Percentiles rank a stretch among this genome's conserved stretches.
Conservation (phyloP, 1,140 invertebrate genomes). For the Drosophila leontia region DNA sequence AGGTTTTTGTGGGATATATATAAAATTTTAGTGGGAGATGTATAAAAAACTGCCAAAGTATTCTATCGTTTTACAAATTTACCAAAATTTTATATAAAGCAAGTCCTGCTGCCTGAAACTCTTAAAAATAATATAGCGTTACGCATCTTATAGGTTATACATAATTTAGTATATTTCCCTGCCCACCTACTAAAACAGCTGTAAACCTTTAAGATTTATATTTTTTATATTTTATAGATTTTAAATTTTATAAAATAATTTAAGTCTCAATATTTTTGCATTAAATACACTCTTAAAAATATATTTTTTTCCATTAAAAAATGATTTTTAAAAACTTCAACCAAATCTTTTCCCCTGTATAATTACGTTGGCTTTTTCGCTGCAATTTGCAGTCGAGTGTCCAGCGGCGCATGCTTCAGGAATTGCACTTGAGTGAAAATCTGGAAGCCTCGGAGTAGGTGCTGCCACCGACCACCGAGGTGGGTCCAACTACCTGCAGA, state of each 20-base stretch:
- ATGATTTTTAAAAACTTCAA: not conserved
- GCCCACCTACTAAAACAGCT: no score
- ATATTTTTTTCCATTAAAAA: not conserved
- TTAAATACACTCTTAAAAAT: not conserved
- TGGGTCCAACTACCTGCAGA: constrained; percentile 49
- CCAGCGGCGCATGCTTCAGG: constrained; percentile 68
- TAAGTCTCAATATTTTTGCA: not conserved
- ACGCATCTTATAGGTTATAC: no score
- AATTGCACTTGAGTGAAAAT: constrained; percentile 65
- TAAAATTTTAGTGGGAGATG: no score
- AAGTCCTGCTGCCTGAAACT: no score
- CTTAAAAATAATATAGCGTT: no score
- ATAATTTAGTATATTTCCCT: no score
- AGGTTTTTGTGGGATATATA: no score
- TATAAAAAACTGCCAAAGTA: no score
- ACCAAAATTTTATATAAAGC: no score
- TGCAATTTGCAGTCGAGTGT: constrained; percentile 54
- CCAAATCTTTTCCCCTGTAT: not conserved
- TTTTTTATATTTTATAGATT: no score
- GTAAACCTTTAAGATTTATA: no score
- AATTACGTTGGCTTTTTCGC: not conserved
- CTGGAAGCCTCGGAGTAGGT: not conserved
- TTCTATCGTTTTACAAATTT: no score
- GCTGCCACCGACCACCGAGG: constrained; percentile 57
- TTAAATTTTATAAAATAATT: not conserved